Base-by-base conservation (phyloP, 2,888 invertebrate species). In the Drosophila peninsularis region DNA sequence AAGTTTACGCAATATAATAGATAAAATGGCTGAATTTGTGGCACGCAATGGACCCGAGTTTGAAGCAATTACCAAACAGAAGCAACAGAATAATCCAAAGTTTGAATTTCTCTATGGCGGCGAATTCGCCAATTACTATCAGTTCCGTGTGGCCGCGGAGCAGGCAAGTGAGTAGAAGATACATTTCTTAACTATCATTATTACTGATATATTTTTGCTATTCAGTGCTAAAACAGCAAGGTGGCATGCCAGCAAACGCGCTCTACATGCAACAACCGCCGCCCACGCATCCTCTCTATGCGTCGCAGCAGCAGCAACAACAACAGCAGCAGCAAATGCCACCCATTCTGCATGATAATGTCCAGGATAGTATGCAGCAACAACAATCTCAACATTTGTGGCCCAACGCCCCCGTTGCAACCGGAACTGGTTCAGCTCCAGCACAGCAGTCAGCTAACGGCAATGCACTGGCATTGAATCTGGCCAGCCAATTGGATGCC, bases 31-130 rank as follows among this genome's bases (percentile, higher is more conserved):
- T 14, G 98, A 98, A 93, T 99, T 99, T 94, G 99, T 99, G 80
- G 99, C 99, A 67, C 94, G 98, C 93, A 99, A 99, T 96, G 99
- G 99, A 58, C 98, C 98, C n/a, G 99, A 99, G 92, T 99, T 99
- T 93, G 99, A 99, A 94, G 96, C 97, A 93, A 99, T 99, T 96
- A 99, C 99, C 70, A 99, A 99, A 94, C 97, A 97, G 91, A 99
- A 99, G 93, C 99, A 99, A 93, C 97, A 98, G 93, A 98, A 97
- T 91, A 99, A 99, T 93, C 98, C 98, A 5, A 98, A 98, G 93
- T 99, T 99, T 94, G 96, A 96, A 89, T 99, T 99, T 93, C 94
- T 99, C 70, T 99, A 98, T 93, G 98, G 98, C 79, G 99, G 99
- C 62, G 98, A 98, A 90, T 96, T 95, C 93, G 98, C 96, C 93